These are phyloP conservation scores for Hycleus phaleratus DNA, from an alignment of 1,140 invertebrate genomes.

Conservation along the genomic window DNA sequence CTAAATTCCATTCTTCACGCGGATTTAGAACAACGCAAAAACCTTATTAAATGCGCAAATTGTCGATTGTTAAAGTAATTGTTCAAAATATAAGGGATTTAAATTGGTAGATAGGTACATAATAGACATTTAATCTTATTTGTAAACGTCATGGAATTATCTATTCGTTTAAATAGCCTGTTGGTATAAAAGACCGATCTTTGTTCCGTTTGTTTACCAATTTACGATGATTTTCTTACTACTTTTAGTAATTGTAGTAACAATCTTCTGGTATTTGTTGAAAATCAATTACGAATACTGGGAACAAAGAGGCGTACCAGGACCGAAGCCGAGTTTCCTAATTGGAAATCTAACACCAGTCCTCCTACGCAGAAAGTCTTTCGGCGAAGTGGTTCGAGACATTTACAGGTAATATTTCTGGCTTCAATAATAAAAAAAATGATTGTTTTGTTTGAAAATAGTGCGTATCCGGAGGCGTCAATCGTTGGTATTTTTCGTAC, in stretches of 20 bases:
- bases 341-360: slow-evolving; percentile 36
- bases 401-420: slow-evolving; percentile 20
- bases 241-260: neutral
- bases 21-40: too few species aligned
- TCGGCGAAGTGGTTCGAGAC: slow-evolving; percentile 7
- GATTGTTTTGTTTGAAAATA: neutral
- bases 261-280: neutral
- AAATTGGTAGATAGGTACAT: too few species aligned
- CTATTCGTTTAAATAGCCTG: too few species aligned
- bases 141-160: too few species aligned
- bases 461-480: neutral
- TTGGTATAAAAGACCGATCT: too few species aligned
- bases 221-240: neutral
- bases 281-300: slow-evolving; percentile 23
- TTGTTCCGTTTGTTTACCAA: too few species aligned
- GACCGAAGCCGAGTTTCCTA: slow-evolving; percentile 19
- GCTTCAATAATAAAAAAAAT: too few species aligned
- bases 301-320: slow-evolving; percentile 24
- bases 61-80: too few species aligned
- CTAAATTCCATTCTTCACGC: too few species aligned
- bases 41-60: too few species aligned
- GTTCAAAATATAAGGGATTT: too few species aligned
- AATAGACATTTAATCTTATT: too few species aligned
- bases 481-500: slow-evolving; percentile 1
- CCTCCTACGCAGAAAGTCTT: slow-evolving; percentile 2